phyloP scores from a whole-genome alignment of 2,888 invertebrate species.

The Hypercompe scribonia region DNA sequence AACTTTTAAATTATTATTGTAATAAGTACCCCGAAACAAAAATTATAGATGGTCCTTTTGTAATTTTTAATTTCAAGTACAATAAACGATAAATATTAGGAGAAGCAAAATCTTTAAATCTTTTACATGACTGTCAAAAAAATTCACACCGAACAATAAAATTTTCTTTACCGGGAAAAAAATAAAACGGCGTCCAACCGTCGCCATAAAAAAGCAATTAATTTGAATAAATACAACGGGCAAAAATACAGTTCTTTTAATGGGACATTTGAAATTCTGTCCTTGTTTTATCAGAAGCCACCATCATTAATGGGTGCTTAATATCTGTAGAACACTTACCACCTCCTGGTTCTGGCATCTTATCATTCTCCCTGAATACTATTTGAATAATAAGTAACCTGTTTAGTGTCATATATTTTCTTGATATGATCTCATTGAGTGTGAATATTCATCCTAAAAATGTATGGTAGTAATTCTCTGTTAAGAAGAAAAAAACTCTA shows the following conservation, averaged over 20 bases:
- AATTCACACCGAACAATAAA: constrained; percentile 31
- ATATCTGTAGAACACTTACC: constrained; percentile 69
- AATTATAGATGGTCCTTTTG: background rate
- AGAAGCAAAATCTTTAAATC: constrained; percentile 21
- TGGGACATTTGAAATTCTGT: constrained; percentile 74
- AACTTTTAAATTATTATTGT: too few relatives aligned
- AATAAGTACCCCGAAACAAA: too few relatives aligned
- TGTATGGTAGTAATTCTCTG: background rate
- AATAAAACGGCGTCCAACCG: constrained; percentile 55
- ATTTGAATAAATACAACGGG: constrained; percentile 74
- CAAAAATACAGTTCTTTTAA: constrained; percentile 66
- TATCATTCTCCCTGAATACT: constrained; percentile 68
- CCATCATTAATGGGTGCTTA: constrained; percentile 74
- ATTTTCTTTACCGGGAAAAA: constrained; percentile 38
- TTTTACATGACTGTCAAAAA: constrained; percentile 30
- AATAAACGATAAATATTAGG: constrained; percentile 1
- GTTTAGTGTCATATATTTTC: constrained; percentile 30
- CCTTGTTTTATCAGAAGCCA: constrained; percentile 69
- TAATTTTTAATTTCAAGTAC: background rate
- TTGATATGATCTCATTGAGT: constrained; percentile 24
- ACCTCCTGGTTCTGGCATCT: constrained; percentile 60
- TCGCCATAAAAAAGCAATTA: constrained; percentile 78
- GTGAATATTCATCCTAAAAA: background rate
- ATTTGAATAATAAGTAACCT: constrained; percentile 68
- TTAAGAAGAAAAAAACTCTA: background rate